Evolutionary conservation across 2,113 vertebrate species (phyloP), one percentile per base, ranked within the genome.

Genomic region (Papio anubis): DNA sequence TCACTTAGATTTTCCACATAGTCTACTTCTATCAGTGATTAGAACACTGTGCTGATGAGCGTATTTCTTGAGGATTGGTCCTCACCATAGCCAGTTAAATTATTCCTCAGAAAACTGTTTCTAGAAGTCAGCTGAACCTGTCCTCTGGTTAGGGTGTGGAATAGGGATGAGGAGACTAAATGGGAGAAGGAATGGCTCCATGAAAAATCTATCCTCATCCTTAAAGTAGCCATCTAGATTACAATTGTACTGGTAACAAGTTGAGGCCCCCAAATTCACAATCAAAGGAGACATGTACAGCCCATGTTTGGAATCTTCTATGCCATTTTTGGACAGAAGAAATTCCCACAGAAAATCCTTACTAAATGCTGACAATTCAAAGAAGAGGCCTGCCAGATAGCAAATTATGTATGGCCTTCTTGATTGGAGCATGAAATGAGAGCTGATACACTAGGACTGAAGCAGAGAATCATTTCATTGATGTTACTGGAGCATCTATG

Each of bases 291-390:
- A 72, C 1, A 0, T 45, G 6, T 43, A 93, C n/a, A 86, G 55
- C 27, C 50, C 20, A 38, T 40, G 38, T 38, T 84, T 87, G 70
- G 66, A 73, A 95, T 90, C 23, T 18, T 84, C 57, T 88, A n/a
- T 94, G n/a, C n/a, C 50, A 82, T 43, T 95, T 81, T 81, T 80
- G 20, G 38, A 82, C 43, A 64, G 43, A 94, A 91, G 59, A 97
- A 91, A 96, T 92, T 78, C 13, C 12, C 68, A 88, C 45, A 48
- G 23, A 89, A 93, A 96, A 30, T 93, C 23, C 8, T 94, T 84
- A 50, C 23, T 55, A 75, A 83, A 95, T 87, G 21, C 79, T 76
- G 43, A 80, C 32, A 90, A 84, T 83, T 93, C 25, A 48, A 81
- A 96, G 38, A 97, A 96, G 93, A 87, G 17, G 23, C 10, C 43